phyloP scores from a whole-genome alignment of 2,113 vertebrate genomes.

The Zosterops lateralis region DNA sequence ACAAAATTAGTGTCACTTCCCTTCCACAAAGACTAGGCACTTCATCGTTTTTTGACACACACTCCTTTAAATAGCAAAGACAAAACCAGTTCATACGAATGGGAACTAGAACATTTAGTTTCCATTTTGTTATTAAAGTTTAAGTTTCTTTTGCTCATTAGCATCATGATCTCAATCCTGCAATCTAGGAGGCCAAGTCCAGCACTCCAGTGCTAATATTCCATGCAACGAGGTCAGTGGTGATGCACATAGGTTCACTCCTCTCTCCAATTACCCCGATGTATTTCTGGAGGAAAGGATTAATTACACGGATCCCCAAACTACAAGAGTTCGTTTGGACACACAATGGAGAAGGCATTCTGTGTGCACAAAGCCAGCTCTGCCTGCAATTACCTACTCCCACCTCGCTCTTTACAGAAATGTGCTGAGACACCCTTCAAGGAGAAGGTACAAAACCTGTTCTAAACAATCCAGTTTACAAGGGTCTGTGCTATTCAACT shows the following conservation, averaged over 20 bases:
- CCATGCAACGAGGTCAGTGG: accelerated
- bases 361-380: background rate
- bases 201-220: background rate
- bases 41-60: background rate
- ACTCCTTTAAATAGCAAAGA: background rate
- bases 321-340: background rate
- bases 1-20: background rate
- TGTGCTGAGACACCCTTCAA: background rate
- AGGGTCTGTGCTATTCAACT: background rate
- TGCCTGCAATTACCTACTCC: background rate
- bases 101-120: background rate
- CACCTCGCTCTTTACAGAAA: background rate
- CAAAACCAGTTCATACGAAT: background rate
- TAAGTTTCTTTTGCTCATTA: background rate
- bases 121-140: background rate
- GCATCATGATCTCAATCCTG: background rate
- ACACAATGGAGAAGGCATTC: background rate
- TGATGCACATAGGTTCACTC: background rate
- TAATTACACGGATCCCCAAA: background rate
- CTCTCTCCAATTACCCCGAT: background rate
- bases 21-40: background rate
- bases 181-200: background rate
- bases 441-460: background rate
- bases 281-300: background rate
- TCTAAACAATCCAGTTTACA: background rate